Conservation (phyloP, 2,113 vertebrate genomes). For the Gallinago media region DNA sequence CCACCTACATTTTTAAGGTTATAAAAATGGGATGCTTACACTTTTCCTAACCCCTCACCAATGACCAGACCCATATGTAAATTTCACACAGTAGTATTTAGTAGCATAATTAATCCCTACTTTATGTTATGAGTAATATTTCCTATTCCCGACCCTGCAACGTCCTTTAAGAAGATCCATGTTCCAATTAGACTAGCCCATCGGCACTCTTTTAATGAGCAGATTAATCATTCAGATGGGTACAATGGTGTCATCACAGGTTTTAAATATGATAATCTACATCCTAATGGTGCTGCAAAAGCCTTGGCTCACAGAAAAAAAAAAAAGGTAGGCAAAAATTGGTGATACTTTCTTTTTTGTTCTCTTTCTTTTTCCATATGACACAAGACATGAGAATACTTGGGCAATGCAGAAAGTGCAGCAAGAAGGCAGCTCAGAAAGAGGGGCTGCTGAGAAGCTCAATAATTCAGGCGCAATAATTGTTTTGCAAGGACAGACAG, state of each 20-base stretch:
- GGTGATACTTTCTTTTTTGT: conserved; percentile 73
- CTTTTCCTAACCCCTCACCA: conserved; percentile 83
- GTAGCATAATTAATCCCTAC: conserved; percentile 89
- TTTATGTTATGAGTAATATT: conserved; percentile 89
- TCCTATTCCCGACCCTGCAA: conserved; percentile 88
- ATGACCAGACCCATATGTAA: conserved; percentile 86
- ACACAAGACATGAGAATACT: conserved; percentile 51
- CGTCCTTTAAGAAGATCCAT: conserved; percentile 90
- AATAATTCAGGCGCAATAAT: conserved; percentile 53
- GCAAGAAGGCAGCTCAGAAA: conserved; percentile 32
- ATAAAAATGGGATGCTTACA: conserved; percentile 76
- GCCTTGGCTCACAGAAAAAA: conserved; percentile 79
- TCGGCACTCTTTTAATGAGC: conserved; percentile 91
- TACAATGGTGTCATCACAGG: conserved; percentile 87
- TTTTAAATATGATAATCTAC: conserved; percentile 90
- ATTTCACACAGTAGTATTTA: conserved; percentile 88
- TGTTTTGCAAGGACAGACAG: conserved; percentile 40
- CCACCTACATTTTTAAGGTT: conserved; percentile 76
- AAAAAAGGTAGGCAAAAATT: conserved; percentile 79
- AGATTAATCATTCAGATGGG: conserved; percentile 90
- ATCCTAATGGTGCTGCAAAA: conserved; percentile 83
- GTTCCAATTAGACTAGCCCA: conserved; percentile 91
- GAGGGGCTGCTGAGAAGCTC: not conserved
- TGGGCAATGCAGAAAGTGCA: conserved; percentile 57
- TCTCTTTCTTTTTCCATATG: conserved; percentile 60